Conservation (phyloP, 2,113 vertebrate genomes). For the Plestiodon gilberti region DNA sequence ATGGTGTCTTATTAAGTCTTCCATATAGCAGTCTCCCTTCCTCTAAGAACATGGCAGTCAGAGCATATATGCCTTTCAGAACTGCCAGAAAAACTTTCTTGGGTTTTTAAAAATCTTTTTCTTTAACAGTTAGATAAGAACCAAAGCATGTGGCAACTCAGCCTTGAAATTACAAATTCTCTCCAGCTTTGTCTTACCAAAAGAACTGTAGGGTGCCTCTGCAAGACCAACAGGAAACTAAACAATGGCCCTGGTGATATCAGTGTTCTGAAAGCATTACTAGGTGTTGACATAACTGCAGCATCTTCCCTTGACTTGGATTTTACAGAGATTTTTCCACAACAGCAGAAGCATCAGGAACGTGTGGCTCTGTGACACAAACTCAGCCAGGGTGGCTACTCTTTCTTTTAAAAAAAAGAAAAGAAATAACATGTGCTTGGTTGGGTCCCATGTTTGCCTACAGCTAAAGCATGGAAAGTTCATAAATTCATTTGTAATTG, state of each 20-base stretch:
- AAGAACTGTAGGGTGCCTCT: constrained; percentile 1
- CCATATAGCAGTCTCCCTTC: too few species aligned
- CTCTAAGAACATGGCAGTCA: neutral
- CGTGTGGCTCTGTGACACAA: constrained; percentile 52
- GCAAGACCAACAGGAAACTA: constrained; percentile 25
- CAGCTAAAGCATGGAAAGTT: constrained; percentile 34
- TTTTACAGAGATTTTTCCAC: constrained; percentile 53
- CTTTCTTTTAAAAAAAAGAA: neutral
- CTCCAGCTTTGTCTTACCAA: neutral
- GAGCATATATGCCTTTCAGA: neutral
- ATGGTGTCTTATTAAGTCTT: too few species aligned
- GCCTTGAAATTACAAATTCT: constrained; percentile 19
- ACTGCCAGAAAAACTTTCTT: neutral
- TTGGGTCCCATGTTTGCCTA: constrained; percentile 48
- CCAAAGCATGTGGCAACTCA: constrained; percentile 29
- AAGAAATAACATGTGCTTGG: constrained; percentile 31
- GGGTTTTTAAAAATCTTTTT: neutral
- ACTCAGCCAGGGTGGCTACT: constrained; percentile 31
- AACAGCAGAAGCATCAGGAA: constrained; percentile 54
- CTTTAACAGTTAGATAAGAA: constrained; percentile 1
- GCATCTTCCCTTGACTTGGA: constrained; percentile 31
- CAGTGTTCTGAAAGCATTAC: constrained; percentile 50
- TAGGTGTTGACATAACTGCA: constrained; percentile 36
- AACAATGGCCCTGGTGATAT: constrained; percentile 31
- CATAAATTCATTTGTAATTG: neutral